Conservation (phyloP, 2,797 vertebrate species). For the Antennarius maculatus region DNA sequence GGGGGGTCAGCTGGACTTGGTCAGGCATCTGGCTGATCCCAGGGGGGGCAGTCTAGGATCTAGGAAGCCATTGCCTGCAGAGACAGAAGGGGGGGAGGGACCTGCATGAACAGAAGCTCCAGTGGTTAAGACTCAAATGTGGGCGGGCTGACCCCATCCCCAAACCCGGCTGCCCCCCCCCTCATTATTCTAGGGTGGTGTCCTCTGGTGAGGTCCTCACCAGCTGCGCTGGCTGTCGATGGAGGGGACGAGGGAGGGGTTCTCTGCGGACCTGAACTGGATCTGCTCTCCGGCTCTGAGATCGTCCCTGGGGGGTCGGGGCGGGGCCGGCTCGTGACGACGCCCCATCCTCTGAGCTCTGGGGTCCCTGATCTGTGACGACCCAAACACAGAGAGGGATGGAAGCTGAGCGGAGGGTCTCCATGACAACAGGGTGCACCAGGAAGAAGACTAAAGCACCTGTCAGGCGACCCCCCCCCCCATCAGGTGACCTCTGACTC, state of each 20-base stretch:
- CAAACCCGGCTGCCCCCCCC: neutral
- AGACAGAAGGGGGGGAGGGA: neutral
- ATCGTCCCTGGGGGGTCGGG: slow-evolving; percentile 89
- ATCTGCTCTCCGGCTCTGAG: slow-evolving; percentile 94
- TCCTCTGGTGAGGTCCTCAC: slow-evolving; percentile 75
- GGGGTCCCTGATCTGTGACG: slow-evolving; percentile 90
- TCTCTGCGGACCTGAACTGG: slow-evolving; percentile 97
- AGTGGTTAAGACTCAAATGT: no score
- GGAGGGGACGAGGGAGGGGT: slow-evolving; percentile 94
- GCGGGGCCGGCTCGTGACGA: slow-evolving; percentile 88
- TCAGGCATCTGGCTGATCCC: slow-evolving; percentile 89
- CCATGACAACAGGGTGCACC: slow-evolving; percentile 25
- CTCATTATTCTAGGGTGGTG: neutral
- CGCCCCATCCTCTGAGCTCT: slow-evolving; percentile 85
- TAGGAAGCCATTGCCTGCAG: slow-evolving; percentile 97
- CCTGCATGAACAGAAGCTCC: neutral
- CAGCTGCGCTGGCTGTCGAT: slow-evolving; percentile 98
- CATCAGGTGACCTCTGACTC: slow-evolving; percentile 39
- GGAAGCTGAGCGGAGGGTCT: slow-evolving; percentile 20
- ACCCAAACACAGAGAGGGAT: neutral
- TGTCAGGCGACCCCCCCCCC: no score
- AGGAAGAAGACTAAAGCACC: slow-evolving; percentile 31
- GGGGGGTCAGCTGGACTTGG: slow-evolving; percentile 89
- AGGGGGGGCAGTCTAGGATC: slow-evolving; percentile 94
- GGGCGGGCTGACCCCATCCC: no score